These are phyloP conservation scores for Actinostola sp. DNA, from an alignment of 92 coral and sea anemone genomes.

Conservation along the genomic window DNA sequence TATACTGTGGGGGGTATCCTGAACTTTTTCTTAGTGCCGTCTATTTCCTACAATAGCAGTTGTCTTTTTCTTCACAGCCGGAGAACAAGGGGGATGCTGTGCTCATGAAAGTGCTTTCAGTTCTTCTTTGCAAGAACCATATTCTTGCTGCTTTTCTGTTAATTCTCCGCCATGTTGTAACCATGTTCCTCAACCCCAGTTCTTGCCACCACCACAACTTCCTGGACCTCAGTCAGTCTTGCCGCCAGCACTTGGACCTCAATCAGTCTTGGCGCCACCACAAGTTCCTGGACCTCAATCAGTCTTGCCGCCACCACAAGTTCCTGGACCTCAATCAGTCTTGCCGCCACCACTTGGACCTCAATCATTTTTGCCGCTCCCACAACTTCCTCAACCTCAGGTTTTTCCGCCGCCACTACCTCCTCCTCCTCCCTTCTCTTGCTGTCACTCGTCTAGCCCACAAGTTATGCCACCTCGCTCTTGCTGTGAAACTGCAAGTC, in stretches of 20 bases:
- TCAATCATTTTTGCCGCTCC: not conserved
- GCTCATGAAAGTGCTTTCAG: not conserved
- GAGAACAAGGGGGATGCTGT: not conserved
- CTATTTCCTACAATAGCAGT: too few relatives aligned
- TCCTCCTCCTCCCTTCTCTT: not conserved
- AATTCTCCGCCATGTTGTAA: slow-evolving; percentile 5
- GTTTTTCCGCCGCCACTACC: not conserved
- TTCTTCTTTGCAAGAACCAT: not conserved
- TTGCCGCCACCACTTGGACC: not conserved
- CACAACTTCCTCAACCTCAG: not conserved
- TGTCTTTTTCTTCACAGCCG: too few relatives aligned
- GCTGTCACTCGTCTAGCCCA: not conserved
- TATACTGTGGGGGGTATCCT: too few relatives aligned
- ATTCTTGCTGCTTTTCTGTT: slow-evolving; percentile 17
- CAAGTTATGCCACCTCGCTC: not conserved
- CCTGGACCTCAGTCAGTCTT: not conserved
- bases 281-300: not conserved
- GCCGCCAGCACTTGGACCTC: not conserved
- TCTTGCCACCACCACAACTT: not conserved
- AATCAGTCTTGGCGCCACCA: not conserved
- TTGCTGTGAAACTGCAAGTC: slow-evolving; percentile 6
- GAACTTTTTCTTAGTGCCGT: too few relatives aligned
- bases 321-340: too few relatives aligned
- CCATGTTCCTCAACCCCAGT: not conserved
- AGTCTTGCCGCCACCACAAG: not conserved